Conservation (phyloP, 2,888 invertebrate species). For the Pristionchus arcanus region DNA sequence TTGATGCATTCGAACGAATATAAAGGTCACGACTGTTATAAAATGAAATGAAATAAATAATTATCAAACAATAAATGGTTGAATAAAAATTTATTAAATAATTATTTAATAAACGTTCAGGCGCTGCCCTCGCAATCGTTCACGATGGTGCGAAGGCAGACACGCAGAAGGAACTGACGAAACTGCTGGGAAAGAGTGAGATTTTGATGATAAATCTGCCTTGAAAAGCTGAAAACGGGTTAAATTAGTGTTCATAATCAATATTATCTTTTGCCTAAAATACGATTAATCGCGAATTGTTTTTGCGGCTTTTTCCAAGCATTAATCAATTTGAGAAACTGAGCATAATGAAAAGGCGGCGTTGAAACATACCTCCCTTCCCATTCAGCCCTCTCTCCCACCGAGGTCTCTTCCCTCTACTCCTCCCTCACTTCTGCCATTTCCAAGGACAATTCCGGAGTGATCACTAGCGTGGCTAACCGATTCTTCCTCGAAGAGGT, state of each 20-base stretch:
- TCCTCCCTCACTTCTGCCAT: conserved; percentile 10
- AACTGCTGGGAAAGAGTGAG: conserved; percentile 12
- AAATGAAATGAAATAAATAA: not conserved
- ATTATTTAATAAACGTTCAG: no score
- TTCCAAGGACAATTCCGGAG: not conserved
- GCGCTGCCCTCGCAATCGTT: conserved; percentile 25
- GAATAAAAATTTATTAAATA: not conserved
- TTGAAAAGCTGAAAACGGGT: no score
- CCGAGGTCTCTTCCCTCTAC: conserved; percentile 14
- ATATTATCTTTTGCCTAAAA: no score
- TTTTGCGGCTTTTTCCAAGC: no score
- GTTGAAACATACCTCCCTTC: not conserved
- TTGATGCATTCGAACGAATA: no score
- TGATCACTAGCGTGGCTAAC: not conserved
- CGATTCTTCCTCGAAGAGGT: conserved; percentile 37
- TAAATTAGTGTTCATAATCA: no score
- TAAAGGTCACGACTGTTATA: no score
- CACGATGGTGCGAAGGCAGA: conserved; percentile 35
- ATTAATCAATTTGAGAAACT: no score
- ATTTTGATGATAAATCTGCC: no score
- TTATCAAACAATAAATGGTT: not conserved
- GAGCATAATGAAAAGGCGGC: not conserved
- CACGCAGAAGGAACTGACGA: conserved; percentile 15
- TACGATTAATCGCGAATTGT: no score
- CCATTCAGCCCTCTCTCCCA: not conserved